Percentiles rank a stretch among this genome's conserved stretches.
phyloP scores from a whole-genome alignment of 2,797 vertebrate genomes.

The Sciurus vulgaris region DNA sequence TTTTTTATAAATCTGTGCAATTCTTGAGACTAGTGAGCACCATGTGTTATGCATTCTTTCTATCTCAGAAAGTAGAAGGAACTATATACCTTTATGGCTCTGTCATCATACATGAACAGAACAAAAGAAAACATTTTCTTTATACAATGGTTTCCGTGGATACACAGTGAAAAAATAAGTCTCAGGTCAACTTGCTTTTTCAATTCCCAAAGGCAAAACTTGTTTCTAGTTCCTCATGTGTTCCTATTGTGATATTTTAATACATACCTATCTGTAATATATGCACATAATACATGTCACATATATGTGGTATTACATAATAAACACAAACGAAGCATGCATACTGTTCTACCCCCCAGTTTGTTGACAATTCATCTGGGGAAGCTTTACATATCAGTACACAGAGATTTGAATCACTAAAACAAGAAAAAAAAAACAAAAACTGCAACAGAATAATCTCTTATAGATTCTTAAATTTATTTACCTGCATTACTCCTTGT shows the following conservation, averaged over 20 bases:
- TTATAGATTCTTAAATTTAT: background rate
- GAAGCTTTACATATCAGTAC: background rate
- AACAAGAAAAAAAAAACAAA: conserved; percentile 6
- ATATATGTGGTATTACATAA: background rate
- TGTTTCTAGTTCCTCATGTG: background rate
- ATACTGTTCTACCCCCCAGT: background rate
- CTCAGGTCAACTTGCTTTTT: background rate
- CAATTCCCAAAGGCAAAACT: background rate
- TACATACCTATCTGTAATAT: background rate
- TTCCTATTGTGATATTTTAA: background rate
- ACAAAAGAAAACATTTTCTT: background rate
- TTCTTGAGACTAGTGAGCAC: background rate
- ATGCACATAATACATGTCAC: background rate
- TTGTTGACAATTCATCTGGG: conserved; percentile 41
- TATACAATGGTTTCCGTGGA: conserved; percentile 2
- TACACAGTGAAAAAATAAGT: conserved; percentile 11
- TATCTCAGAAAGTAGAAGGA: background rate
- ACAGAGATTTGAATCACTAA: background rate
- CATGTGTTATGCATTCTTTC: background rate
- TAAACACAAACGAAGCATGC: background rate
- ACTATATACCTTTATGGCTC: background rate
- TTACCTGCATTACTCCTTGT: background rate
- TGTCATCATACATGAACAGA: conserved; percentile 2
- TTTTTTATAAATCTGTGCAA: conserved; percentile 22
- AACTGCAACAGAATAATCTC: background rate